A percentile compares a stretch with the other conserved stretches of the same genome.
Conservation (phyloP, 2,888 invertebrate genomes). For the Plutella xylostella region DNA sequence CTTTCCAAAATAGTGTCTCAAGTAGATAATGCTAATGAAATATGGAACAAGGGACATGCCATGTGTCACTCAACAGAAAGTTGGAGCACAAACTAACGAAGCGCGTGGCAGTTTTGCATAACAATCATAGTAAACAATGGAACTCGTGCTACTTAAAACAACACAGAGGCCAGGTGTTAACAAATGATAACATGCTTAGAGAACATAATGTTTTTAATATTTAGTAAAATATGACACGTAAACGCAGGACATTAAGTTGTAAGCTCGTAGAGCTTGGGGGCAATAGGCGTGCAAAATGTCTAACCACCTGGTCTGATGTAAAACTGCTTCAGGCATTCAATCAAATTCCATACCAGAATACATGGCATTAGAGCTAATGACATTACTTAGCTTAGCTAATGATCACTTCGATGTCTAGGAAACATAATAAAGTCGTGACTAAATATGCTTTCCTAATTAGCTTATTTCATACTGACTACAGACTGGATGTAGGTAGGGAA, state of each 20-base stretch:
- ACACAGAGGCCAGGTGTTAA: constrained; percentile 22
- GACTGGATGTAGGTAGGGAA: neutral
- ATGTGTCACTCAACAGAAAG: too few relatives aligned
- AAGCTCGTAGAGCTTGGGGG: neutral
- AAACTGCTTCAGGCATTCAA: too few relatives aligned
- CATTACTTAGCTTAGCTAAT: too few relatives aligned
- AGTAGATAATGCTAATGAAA: too few relatives aligned
- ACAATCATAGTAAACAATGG: constrained; percentile 37
- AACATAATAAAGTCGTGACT: too few relatives aligned
- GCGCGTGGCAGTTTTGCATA: constrained; percentile 42
- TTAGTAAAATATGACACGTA: neutral
- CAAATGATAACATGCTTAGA: too few relatives aligned
- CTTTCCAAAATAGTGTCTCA: too few relatives aligned
- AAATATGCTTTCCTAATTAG: neutral
- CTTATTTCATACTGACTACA: neutral
- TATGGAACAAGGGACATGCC: too few relatives aligned
- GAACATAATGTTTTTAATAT: too few relatives aligned
- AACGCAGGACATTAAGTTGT: neutral
- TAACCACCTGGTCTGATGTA: neutral
- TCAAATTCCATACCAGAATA: constrained; percentile 26
- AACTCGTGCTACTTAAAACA: constrained; percentile 25
- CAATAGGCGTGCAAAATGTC: neutral
- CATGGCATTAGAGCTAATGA: constrained; percentile 15
- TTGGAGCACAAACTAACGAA: too few relatives aligned
- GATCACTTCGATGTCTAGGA: too few relatives aligned